Conservation (phyloP, 2,113 vertebrate species). For the Cariama cristata region DNA sequence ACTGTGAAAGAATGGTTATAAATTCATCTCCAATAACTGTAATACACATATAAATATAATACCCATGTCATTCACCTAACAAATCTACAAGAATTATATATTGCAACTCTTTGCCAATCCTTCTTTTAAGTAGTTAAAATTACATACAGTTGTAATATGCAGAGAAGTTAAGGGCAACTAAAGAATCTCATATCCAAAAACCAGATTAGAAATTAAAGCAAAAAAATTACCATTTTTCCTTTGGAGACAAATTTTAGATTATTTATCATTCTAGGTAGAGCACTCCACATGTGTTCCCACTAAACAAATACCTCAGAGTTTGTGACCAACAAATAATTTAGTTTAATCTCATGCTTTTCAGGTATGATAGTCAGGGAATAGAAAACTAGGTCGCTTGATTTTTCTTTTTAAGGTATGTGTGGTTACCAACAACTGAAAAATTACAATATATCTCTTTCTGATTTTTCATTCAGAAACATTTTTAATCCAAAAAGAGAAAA, state of each 20-base stretch:
- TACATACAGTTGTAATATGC: neutral
- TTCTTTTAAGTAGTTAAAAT: neutral
- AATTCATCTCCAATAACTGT: neutral
- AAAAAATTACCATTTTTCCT: neutral
- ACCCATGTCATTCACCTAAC: neutral
- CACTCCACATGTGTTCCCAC: neutral
- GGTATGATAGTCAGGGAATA: neutral
- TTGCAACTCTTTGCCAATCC: neutral
- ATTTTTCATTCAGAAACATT: neutral
- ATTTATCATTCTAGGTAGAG: neutral
- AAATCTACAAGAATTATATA: neutral
- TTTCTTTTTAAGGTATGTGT: neutral
- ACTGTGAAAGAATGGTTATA: neutral
- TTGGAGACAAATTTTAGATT: neutral
- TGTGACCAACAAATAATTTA: neutral
- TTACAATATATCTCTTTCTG: neutral
- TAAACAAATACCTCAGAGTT: neutral
- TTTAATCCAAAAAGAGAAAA: neutral
- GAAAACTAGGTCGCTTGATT: neutral
- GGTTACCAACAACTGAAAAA: neutral
- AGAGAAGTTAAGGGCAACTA: neutral
- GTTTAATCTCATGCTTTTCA: neutral
- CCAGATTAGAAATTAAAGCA: neutral
- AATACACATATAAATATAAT: neutral
- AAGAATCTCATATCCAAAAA: neutral